Conservation (phyloP, 1,140 invertebrate species). For the Uloborus diversus region DNA sequence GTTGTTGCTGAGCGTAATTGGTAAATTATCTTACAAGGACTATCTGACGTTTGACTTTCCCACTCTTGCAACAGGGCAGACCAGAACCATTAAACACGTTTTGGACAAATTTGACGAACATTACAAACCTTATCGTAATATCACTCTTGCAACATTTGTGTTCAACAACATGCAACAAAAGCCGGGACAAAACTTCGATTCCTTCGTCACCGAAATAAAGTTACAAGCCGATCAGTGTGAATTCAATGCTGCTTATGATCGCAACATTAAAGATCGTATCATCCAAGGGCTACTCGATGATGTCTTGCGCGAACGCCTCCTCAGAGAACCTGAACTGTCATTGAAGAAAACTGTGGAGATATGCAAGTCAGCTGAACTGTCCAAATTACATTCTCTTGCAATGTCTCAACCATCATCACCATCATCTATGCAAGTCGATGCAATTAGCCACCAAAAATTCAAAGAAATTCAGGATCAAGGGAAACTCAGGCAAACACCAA, state of each 20-base stretch:
- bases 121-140: not conserved
- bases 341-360: not conserved
- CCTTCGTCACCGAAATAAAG: not conserved
- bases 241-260: not conserved
- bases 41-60: not conserved
- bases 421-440: not conserved
- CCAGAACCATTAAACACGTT: not conserved
- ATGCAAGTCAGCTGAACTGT: not conserved
- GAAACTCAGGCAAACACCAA: not conserved
- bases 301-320: not conserved
- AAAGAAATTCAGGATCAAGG: not conserved
- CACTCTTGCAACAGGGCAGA: not conserved
- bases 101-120: slow-evolving; percentile 7
- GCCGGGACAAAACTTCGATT: not conserved
- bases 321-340: not conserved
- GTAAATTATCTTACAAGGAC: not conserved
- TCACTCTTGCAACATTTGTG: not conserved
- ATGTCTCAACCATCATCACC: slow-evolving; percentile 2
- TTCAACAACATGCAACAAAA: slow-evolving; percentile 6
- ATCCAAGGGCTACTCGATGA: not conserved
- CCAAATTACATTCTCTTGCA: not conserved
- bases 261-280: not conserved
- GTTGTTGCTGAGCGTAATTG: not conserved
- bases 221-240: not conserved
- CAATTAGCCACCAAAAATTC: not conserved